Conservation (phyloP, 2,888 invertebrate genomes). For the Alsophila aescularia region DNA sequence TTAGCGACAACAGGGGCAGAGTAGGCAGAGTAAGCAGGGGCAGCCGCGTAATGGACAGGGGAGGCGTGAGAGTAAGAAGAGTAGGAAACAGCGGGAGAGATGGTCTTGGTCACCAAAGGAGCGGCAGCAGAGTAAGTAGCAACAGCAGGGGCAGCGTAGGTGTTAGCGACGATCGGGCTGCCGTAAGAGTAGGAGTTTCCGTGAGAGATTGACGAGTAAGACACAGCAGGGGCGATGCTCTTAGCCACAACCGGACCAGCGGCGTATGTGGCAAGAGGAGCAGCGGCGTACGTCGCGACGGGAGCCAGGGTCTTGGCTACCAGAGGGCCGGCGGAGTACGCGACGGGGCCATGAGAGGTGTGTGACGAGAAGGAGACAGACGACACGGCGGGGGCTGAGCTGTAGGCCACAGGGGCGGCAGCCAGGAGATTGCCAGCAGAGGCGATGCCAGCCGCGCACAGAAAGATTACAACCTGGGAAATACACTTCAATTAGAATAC, state of each 20-base stretch:
- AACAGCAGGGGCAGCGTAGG: constrained; percentile 38
- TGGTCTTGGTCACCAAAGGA: constrained; percentile 54
- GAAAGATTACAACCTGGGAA: constrained; percentile 79
- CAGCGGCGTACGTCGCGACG: constrained; percentile 50
- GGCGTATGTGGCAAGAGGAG: constrained; percentile 46
- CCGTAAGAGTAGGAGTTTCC: constrained; percentile 24
- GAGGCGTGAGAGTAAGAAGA: constrained; percentile 54
- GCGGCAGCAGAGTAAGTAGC: constrained; percentile 50
- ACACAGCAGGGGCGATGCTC: constrained; percentile 64
- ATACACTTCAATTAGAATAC: constrained; percentile 6
- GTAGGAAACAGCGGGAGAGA: constrained; percentile 51
- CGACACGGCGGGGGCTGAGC: constrained; percentile 61
- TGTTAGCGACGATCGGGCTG: constrained; percentile 44
- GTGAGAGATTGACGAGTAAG: constrained; percentile 44
- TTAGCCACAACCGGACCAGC: constrained; percentile 53
- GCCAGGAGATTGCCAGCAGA: constrained; percentile 84
- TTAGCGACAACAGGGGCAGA: constrained; percentile 61
- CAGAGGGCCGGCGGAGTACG: constrained; percentile 82
- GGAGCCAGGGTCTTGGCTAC: constrained; percentile 55
- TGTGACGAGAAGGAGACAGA: constrained; percentile 68
- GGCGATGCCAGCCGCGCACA: constrained; percentile 84
- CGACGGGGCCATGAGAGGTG: constrained; percentile 64
- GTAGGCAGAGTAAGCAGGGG: constrained; percentile 56
- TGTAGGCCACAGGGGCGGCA: constrained; percentile 61
- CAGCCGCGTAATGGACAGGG: constrained; percentile 49